Percentiles rank a stretch among this genome's conserved stretches.
phyloP scores from a whole-genome alignment of 2,113 vertebrate species.

The Austrofundulus limnaeus region DNA sequence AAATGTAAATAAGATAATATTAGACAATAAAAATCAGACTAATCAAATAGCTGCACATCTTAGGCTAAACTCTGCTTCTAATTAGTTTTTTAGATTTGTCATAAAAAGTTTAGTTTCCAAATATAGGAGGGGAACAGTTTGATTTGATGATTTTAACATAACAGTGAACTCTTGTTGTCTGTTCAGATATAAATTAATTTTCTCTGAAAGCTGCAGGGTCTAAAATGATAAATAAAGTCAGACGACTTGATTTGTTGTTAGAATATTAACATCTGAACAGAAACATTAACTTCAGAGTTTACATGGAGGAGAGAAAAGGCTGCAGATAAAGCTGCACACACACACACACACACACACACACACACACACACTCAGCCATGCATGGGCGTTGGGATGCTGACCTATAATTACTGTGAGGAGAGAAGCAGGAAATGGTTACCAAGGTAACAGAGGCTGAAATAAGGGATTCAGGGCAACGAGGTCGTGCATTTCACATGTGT shows the following conservation, averaged over 20 bases:
- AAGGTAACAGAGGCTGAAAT: constrained; percentile 71
- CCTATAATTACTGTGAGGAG: constrained; percentile 74
- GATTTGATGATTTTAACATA: no score
- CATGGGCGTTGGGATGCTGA: constrained; percentile 53
- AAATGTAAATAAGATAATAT: no score
- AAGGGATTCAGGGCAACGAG: constrained; percentile 33
- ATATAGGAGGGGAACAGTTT: no score
- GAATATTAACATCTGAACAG: not conserved
- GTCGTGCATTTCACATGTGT: not conserved
- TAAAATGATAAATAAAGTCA: not conserved
- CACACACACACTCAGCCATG: not conserved
- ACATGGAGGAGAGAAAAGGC: not conserved
- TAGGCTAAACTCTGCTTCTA: not conserved
- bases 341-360: constrained; percentile 2
- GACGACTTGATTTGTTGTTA: not conserved
- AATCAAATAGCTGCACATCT: not conserved
- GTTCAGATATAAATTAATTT: not conserved
- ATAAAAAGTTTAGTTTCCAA: no score
- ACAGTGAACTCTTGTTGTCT: not conserved
- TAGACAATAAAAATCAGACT: no score
- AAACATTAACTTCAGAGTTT: not conserved
- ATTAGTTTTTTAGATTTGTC: not conserved
- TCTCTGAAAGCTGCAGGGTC: not conserved
- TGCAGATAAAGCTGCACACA: not conserved
- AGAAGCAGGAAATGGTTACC: constrained; percentile 65